Evolutionary conservation across 2,888 invertebrate species (phyloP).

Genomic region (Oeneis ivallda): DNA sequence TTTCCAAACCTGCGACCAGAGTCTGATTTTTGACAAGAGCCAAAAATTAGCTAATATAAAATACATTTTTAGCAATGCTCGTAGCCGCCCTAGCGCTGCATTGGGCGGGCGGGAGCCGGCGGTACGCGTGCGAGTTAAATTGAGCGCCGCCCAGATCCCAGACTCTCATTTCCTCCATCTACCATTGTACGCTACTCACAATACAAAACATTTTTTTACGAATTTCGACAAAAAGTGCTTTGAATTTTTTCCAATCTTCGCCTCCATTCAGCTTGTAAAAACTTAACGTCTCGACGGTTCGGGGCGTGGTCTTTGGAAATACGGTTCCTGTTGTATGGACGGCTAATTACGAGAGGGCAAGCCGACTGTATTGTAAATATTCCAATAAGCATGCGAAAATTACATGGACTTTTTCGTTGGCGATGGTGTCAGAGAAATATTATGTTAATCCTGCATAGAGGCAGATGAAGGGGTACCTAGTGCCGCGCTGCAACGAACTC

Average conservation of each 20-base stretch:
- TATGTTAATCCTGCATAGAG: too few relatives aligned
- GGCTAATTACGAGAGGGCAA: conserved; percentile 37
- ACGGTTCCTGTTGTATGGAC: conserved; percentile 34
- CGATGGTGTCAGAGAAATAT: too few relatives aligned
- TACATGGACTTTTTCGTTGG: background rate
- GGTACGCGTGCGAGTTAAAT: conserved; percentile 69
- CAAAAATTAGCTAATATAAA: background rate
- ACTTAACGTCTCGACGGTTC: conserved; percentile 71
- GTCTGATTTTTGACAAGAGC: too few relatives aligned
- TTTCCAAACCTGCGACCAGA: too few relatives aligned
- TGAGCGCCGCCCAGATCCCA: conserved; percentile 74
- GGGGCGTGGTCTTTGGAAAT: conserved; percentile 51
- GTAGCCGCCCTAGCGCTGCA: conserved; percentile 32
- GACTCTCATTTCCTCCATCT: conserved; percentile 76
- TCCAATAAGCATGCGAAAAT: conserved; percentile 26
- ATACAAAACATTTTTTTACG: conserved; percentile 79
- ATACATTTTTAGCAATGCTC: conserved; percentile 14
- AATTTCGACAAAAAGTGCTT: conserved; percentile 79
- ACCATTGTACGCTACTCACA: conserved; percentile 78
- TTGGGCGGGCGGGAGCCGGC: conserved; percentile 46
- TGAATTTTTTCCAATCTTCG: conserved; percentile 80
- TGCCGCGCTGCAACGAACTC: too few relatives aligned
- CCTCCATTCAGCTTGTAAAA: conserved; percentile 72
- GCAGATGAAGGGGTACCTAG: too few relatives aligned
- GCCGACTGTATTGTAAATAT: conserved; percentile 42